A percentile compares a stretch with the other conserved stretches of the same genome.
Evolutionary conservation across 1,140 invertebrate species (phyloP).

Genomic region (Adoxophyes honmai): DNA sequence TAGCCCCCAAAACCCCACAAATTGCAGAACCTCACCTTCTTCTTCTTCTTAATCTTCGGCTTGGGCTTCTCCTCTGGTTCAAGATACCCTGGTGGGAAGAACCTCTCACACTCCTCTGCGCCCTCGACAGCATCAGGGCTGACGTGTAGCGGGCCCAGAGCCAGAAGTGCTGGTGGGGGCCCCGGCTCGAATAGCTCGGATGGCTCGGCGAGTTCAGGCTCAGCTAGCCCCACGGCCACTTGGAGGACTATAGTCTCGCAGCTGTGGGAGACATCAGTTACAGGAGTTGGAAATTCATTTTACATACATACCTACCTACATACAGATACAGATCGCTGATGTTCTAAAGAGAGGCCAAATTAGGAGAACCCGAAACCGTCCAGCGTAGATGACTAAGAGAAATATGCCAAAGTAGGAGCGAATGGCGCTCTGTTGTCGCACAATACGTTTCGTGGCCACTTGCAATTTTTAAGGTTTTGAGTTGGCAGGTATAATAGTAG

Average conservation of each 20-base stretch:
- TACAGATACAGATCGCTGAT: too few relatives aligned
- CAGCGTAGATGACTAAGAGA: too few relatives aligned
- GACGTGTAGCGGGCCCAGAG: conserved; percentile 78
- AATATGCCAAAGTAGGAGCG: too few relatives aligned
- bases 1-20: too few relatives aligned
- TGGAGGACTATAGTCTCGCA: conserved; percentile 80
- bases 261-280: conserved; percentile 46
- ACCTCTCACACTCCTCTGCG: conserved; percentile 75
- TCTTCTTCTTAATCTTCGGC: conserved; percentile 67
- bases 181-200: conserved; percentile 29
- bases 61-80: conserved; percentile 56
- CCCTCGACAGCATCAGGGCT: conserved; percentile 79
- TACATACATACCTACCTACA: too few relatives aligned
- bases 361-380: too few relatives aligned
- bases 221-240: conserved; percentile 73
- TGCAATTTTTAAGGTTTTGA: too few relatives aligned
- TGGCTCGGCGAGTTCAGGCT: conserved; percentile 58
- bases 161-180: conserved; percentile 59
- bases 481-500: too few relatives aligned
- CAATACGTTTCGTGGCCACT: too few relatives aligned
- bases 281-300: too few relatives aligned
- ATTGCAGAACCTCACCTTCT: conserved; percentile 40
- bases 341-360: too few relatives aligned
- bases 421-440: too few relatives aligned
- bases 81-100: conserved; percentile 80